These are phyloP conservation scores for Chromis chromis DNA, from an alignment of 2,797 vertebrate species.

Conservation along the genomic window DNA sequence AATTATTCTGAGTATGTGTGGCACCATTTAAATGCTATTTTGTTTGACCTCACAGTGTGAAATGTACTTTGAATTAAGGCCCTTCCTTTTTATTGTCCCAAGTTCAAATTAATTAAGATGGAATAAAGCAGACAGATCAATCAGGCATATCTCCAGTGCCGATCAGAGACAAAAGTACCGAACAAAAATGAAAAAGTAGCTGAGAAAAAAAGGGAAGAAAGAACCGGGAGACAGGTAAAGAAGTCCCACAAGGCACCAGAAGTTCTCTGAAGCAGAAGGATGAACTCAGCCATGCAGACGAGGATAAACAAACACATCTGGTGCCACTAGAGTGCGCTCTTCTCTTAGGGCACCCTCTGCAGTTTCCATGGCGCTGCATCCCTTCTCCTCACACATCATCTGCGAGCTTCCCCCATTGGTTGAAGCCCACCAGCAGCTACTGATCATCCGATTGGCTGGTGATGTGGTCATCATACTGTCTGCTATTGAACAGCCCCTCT, in stretches of 20 bases:
- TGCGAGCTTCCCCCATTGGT: conserved; percentile 63
- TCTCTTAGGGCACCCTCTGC: conserved; percentile 36
- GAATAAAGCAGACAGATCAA: neutral
- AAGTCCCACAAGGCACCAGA: neutral
- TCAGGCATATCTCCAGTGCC: neutral
- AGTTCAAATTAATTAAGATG: neutral
- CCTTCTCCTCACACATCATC: conserved; percentile 58
- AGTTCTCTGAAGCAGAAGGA: conserved; percentile 5
- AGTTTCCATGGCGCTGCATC: conserved; percentile 76
- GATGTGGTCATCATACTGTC: conserved; percentile 82
- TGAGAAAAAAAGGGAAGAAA: neutral
- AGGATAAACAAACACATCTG: conserved; percentile 23
- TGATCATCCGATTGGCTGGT: conserved; percentile 76
- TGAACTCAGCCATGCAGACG: conserved; percentile 20
- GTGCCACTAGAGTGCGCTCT: conserved; percentile 67
- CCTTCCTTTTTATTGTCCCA: neutral
- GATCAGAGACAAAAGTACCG: neutral
- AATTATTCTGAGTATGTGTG: neutral
- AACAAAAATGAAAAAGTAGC: neutral
- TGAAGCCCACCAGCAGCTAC: conserved; percentile 49
- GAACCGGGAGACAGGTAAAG: neutral
- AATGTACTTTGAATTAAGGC: neutral
- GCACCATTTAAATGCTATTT: neutral
- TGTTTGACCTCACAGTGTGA: neutral
- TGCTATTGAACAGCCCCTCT: conserved; percentile 27